These are phyloP conservation scores for Limnodromus scolopaceus DNA, from an alignment of 2,797 vertebrate genomes.

Conservation along the genomic window DNA sequence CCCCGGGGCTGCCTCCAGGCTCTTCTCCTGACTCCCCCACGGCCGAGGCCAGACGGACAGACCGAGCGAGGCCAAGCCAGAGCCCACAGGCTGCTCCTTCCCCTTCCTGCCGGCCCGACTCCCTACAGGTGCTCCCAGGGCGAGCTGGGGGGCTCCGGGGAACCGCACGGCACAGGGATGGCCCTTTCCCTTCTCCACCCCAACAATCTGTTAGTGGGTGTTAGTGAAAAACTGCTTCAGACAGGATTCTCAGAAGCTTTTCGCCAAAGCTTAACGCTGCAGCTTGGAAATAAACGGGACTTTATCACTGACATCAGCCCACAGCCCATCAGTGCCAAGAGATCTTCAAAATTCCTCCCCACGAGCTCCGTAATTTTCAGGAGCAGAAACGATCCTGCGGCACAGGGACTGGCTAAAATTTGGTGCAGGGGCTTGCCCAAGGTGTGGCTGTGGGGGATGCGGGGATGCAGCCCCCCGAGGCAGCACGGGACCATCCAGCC, in stretches of 20 bases:
- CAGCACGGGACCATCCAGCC: neutral
- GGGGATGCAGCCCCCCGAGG: neutral
- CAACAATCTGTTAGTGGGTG: neutral
- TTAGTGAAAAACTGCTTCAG: neutral
- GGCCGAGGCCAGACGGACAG: too few species aligned
- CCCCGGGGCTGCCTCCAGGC: neutral
- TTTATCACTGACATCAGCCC: neutral
- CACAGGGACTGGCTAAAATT: accelerated
- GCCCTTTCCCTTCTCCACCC: neutral
- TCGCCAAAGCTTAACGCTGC: neutral
- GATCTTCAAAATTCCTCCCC: neutral
- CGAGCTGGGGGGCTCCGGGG: neutral
- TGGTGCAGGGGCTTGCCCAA: neutral
- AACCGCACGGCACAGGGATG: neutral
- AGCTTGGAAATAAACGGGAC: neutral
- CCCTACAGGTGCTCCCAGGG: neutral
- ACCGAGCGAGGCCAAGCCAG: too few species aligned
- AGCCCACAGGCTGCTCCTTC: neutral
- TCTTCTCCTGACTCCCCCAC: neutral
- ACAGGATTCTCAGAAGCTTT: neutral
- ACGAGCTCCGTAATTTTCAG: neutral
- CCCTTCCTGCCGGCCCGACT: neutral
- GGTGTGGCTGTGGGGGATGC: too few species aligned
- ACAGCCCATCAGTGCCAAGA: neutral
- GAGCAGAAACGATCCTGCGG: neutral